Evolutionary conservation across 2,888 invertebrate genomes (phyloP).

Genomic region (Pilophorus perplexus): DNA sequence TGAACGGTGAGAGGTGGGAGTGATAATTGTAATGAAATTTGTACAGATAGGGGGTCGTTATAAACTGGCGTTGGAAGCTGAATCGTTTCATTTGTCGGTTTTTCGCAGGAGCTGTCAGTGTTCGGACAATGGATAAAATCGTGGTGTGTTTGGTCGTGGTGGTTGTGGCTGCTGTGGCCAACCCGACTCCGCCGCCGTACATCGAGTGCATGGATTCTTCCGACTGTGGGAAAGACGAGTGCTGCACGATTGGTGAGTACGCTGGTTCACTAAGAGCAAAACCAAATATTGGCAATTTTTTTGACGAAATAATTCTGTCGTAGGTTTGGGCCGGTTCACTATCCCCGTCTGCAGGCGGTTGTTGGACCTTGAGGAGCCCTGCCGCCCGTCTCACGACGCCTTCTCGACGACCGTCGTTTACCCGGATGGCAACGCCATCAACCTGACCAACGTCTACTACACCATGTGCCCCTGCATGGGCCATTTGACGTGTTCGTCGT

Average conservation of each 20-base stretch:
- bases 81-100: constrained; percentile 3
- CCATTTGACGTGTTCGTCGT: constrained; percentile 15
- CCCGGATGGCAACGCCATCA: constrained; percentile 33
- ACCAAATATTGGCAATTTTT: no score
- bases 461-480: constrained; percentile 29
- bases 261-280: no score
- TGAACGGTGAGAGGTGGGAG: not conserved
- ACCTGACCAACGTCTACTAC: constrained; percentile 30
- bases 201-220: constrained; percentile 38
- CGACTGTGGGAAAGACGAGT: constrained; percentile 39
- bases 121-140: not conserved
- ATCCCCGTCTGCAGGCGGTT: constrained; percentile 27
- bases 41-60: not conserved
- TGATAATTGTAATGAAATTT: not conserved
- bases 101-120: no score
- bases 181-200: constrained; percentile 20
- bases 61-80: no score
- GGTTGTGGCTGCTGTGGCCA: not conserved
- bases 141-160: not conserved
- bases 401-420: constrained; percentile 28
- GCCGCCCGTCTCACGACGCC: constrained; percentile 12
- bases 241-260: constrained; percentile 42
- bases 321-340: constrained; percentile 30
- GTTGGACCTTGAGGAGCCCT: constrained; percentile 22
- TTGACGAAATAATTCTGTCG: no score